Base-by-base conservation (phyloP, 2,888 invertebrate genomes). In the Cosmorhoe ocellata region DNA sequence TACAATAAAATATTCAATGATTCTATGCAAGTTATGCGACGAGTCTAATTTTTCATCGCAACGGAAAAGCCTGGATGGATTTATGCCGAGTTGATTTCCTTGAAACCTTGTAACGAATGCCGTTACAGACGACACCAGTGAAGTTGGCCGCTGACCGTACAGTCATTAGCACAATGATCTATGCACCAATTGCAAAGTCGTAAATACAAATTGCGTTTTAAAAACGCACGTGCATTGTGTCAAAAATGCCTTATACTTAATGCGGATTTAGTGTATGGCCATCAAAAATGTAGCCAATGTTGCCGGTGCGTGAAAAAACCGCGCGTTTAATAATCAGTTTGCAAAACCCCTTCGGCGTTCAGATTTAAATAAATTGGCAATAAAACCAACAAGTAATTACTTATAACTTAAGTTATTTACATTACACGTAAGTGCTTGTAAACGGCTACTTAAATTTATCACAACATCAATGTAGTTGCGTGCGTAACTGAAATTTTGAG, bases 371-470 rank as follows among this genome's bases (percentile, higher is more conserved):
- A 31, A 47, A 47, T 47, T 31, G 42, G 14, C 47, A 47, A 47
- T 42, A 47, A 52, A 47, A 52, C 33, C 33, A 28, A 39, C 52
- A 39, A 47, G 47, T 43, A 39, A 52, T 47, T 39, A 52, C 14
- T 34, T 46, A 42, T 33, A 43, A 46, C 38, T 42, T 18, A 38
- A 52, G 42, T 42, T 46, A 52, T 52, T 52, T 43, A 51, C 46
- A 48, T 48, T 27, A 22, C 39, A 12, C 28, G 39, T 40, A 47
- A 32, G 42, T 44, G 44, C 34, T 52, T 42, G 44, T 53, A 44
- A 48, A 40, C 36, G 32, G 45, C 37, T 40, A 34, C 39, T 43
- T 41, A 43, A n/a, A 30, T 13, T 44, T 36, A 49, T 53, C 36
- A 41, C 36, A 39, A 44, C 39, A 47, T 52, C 43, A 31, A 40